These are phyloP conservation scores for Drosophila greeni DNA, from an alignment of 2,888 invertebrate genomes.

Conservation along the genomic window DNA sequence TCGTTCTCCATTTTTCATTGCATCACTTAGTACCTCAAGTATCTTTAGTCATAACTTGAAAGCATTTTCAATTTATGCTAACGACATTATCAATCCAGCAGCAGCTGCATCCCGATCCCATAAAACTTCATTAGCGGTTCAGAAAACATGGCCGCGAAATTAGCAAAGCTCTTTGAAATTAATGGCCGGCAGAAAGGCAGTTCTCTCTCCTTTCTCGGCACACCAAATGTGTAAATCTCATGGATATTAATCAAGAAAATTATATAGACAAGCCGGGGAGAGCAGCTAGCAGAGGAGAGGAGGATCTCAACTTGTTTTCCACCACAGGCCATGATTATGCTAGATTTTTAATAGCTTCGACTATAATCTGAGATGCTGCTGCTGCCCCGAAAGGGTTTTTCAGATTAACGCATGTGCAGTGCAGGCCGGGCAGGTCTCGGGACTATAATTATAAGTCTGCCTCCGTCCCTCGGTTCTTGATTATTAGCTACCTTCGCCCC, in stretches of 20 bases:
- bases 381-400: conserved; percentile 56
- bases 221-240: conserved; percentile 61
- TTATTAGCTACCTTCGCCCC: conserved; percentile 65
- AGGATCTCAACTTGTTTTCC: conserved; percentile 43
- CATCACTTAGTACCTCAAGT: conserved; percentile 5
- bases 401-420: conserved; percentile 61
- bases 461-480: conserved; percentile 44
- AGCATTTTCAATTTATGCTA: conserved; percentile 42
- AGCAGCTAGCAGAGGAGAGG: not conserved
- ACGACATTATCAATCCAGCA: conserved; percentile 38
- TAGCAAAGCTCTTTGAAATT: conserved; percentile 67
- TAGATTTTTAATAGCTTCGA: conserved; percentile 70
- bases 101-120: conserved; percentile 61
- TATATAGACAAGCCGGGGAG: conserved; percentile 56
- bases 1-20: not conserved
- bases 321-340: conserved; percentile 56
- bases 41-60: conserved; percentile 21
- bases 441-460: conserved; percentile 49
- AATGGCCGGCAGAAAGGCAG: conserved; percentile 50
- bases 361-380: conserved; percentile 58
- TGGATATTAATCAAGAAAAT: conserved; percentile 73
- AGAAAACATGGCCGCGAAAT: conserved; percentile 48
- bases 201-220: not conserved
- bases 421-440: conserved; percentile 34
- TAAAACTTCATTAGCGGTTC: conserved; percentile 67